These are phyloP conservation scores for Gallinago jamesoni DNA, from an alignment of 2,113 vertebrate genomes.

Conservation along the genomic window DNA sequence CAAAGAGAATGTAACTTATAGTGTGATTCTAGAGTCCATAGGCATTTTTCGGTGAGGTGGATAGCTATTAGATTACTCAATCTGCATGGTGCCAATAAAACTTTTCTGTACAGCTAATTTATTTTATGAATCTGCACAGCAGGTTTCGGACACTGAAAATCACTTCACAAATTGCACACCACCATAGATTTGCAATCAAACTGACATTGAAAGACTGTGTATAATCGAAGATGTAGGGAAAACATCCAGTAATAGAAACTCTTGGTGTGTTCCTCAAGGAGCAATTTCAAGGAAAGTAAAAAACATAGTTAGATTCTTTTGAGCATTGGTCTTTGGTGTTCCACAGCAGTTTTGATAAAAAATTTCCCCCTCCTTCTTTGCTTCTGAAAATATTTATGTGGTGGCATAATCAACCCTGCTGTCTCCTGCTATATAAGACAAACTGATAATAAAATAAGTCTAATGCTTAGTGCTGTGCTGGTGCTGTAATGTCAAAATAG, in stretches of 20 bases:
- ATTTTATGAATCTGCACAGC: background rate
- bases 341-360: background rate
- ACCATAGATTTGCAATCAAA: background rate
- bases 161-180: background rate
- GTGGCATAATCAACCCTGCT: background rate
- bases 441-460: background rate
- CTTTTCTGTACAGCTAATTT: background rate
- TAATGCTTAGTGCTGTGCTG: background rate
- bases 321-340: background rate
- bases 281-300: background rate
- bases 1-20: background rate
- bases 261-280: background rate
- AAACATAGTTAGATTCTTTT: background rate
- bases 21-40: background rate
- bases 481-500: background rate
- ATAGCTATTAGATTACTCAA: background rate
- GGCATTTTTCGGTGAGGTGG: background rate
- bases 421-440: background rate
- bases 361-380: background rate
- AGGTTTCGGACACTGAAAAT: background rate
- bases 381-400: background rate
- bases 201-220: background rate
- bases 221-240: background rate
- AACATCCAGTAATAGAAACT: background rate
- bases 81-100: background rate